Base-by-base conservation (phyloP, 2,113 vertebrate species). In the Periophthalmus modestus region DNA sequence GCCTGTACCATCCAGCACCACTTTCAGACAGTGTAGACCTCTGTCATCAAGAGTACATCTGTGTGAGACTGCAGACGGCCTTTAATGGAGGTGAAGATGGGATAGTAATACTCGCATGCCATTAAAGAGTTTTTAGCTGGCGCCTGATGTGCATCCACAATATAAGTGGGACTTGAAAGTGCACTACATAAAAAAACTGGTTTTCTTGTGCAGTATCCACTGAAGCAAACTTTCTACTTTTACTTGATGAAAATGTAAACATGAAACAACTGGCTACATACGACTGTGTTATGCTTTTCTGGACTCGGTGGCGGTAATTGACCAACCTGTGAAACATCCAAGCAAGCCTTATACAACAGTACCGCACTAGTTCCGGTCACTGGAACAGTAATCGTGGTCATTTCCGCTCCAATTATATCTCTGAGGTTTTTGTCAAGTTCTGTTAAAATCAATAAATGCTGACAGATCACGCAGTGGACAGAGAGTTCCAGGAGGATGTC, bases 41-140 rank as follows among this genome's bases (percentile, higher is more conserved):
- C 19, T 21, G 3, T 67, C 66, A 67, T 13, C 66, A 24, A 24
- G 46, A 46, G 48, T 48, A 48, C 39, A 24, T 14, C 43, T 47
- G 39, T 23, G 46, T 67, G 21, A 48, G 66, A 48, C 43, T 15
- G 66, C 39, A 67, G 66, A 13, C 39, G 11, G 39, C 28, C 33
- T 65, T 39, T 65, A 65, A 65, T 65, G 62, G 62, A 43, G 21
- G 21, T 24, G 14, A 23, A 46, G 39, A 58, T 52, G 55, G 55
- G 15, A 47, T 33, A 43, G 47, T 67, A 55, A 59, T 33, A 61
- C 48, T 16, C 15, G 46, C 23, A 71, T 63, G n/a, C 52, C 67
- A 57, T 36, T 21, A 34, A 67, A 67, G n/a, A 67, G n/a, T n/a
- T 43, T 67, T 67, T 15, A 46, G 66, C 66, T 24, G 66, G 46